Base-by-base conservation (phyloP, 2,797 vertebrate genomes). In the Epinephelus malabaricus region DNA sequence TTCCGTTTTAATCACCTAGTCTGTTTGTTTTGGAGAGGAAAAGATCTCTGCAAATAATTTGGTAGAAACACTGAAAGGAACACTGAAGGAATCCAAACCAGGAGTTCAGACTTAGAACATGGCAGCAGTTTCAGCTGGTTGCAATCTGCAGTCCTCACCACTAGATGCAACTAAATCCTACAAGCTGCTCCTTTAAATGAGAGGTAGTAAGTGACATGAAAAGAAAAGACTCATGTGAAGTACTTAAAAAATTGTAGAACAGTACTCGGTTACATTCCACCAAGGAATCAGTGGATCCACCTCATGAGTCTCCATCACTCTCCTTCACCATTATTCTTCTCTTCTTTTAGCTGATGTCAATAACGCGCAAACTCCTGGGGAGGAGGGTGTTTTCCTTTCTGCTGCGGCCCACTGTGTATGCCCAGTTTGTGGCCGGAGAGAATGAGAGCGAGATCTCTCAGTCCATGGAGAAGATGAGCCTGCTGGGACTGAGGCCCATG, bases 351-450 rank as follows among this genome's bases (percentile, higher is more conserved):
- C 83, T 96, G 65, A 94, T 95, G 94, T 84, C 86, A 0, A 3
- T 94, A 50, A 86, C 95, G 0, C 94, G 90, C 66, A 84, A 79
- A 12, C 65, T 97, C 49, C 85, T 98, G 76, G 97, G 97, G 6
- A 93, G 83, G 68, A 84, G 89, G 21, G 89, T 91, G 3, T 96
- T 97, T 0, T 89, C 95, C 0, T 46, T 91, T 1, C 65, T 96
- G 15, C 88, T 97, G 64, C 91, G 95, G 11, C 95, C 95, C 27
- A 96, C 96, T 1, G 86, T 96, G 40, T 97, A 98, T 0, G 96
- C 97, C 40, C 97, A 98, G 92, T 98, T 98, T 88, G 97, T 98
- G 81, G 97, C 97, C 0, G 97, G 97, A 0, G 96, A 97, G 91
- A 96, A 91, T 0, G 91, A 95, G 46, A 73, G 43, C 0, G 97